These are phyloP conservation scores for Gracilinanus agilis DNA, from an alignment of 2,113 vertebrate species.

Conservation along the genomic window DNA sequence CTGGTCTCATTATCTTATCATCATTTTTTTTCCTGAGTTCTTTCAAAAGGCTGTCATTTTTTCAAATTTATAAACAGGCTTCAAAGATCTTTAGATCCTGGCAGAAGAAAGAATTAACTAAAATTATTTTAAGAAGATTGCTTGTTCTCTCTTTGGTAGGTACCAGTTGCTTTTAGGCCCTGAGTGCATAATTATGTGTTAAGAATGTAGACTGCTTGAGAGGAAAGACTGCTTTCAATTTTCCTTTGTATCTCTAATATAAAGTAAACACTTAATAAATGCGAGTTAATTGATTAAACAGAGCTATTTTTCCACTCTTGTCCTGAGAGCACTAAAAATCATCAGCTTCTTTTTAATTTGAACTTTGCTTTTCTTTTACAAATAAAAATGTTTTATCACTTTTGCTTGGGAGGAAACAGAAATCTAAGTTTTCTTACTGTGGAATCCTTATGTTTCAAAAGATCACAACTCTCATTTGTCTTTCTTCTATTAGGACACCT, in stretches of 20 bases:
- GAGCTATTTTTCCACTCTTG: background rate
- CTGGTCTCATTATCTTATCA: background rate
- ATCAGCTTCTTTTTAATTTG: background rate
- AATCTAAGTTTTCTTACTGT: background rate
- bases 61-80: background rate
- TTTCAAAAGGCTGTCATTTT: background rate
- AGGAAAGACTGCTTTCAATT: background rate
- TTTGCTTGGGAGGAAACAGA: background rate
- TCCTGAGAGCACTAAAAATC: background rate
- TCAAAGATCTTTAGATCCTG: conserved; percentile 1
- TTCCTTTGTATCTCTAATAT: background rate
- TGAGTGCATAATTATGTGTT: background rate
- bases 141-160: background rate
- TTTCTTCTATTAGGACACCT: background rate
- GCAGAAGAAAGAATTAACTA: background rate
- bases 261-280: background rate
- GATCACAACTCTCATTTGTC: background rate
- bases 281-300: background rate
- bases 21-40: background rate
- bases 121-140: background rate
- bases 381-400: background rate
- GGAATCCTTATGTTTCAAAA: background rate
- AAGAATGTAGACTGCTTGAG: background rate
- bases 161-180: background rate
- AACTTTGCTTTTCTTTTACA: background rate